phyloP scores from a whole-genome alignment of 2,888 invertebrate species.

The Drosophila birchii region DNA sequence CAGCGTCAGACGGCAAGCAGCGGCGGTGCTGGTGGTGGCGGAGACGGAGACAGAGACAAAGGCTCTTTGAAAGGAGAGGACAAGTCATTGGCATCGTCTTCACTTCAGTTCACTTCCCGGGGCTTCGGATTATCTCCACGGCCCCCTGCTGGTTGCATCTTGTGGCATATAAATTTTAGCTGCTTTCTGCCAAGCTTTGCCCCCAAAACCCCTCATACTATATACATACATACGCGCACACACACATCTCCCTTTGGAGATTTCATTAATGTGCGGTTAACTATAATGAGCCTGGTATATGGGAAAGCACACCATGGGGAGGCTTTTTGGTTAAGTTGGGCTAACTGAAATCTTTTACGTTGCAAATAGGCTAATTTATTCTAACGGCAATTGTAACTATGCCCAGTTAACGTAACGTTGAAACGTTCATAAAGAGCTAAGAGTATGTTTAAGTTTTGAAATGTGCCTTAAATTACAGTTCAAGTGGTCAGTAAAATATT shows the following conservation, averaged over 20 bases:
- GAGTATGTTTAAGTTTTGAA: background rate
- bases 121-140: constrained; percentile 22
- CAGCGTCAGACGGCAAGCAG: constrained; percentile 63
- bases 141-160: constrained; percentile 45
- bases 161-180: constrained; percentile 63
- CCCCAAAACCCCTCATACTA: constrained; percentile 1
- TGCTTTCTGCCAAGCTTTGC: constrained; percentile 31
- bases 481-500: background rate
- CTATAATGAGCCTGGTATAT: constrained; percentile 63
- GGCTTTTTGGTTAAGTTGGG: constrained; percentile 22
- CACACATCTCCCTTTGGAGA: constrained; percentile 48
- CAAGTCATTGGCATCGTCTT: constrained; percentile 41
- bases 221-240: constrained; percentile 5
- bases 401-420: constrained; percentile 3
- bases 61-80: constrained; percentile 17
- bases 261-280: constrained; percentile 77
- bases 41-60: constrained; percentile 3
- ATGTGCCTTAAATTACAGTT: background rate
- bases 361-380: constrained; percentile 28
- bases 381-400: constrained; percentile 27
- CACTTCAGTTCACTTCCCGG: constrained; percentile 7
- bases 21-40: background rate
- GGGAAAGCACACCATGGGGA: constrained; percentile 30
- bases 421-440: background rate
- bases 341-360: constrained; percentile 33